Conservation (phyloP, 1,140 invertebrate genomes). For the Orius laevigatus region DNA sequence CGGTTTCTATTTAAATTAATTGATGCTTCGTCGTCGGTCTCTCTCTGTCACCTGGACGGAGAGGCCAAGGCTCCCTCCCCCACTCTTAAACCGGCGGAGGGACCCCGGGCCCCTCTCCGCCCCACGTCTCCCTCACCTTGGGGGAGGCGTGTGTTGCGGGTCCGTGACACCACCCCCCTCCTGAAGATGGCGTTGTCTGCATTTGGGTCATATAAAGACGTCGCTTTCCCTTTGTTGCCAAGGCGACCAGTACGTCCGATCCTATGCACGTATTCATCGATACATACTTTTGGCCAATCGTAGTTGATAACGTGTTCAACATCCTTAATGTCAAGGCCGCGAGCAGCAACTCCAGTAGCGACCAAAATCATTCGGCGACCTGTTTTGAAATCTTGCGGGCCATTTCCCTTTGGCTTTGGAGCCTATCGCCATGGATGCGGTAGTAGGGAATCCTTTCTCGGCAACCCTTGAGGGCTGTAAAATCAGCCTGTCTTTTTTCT, state of each 20-base stretch:
- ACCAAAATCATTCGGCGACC: conserved; percentile 63
- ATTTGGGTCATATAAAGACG: conserved; percentile 64
- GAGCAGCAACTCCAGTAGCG: conserved; percentile 82
- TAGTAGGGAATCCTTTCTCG: conserved; percentile 56
- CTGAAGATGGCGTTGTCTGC: conserved; percentile 42
- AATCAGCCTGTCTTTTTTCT: conserved; percentile 76
- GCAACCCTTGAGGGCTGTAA: conserved; percentile 57
- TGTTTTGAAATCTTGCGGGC: conserved; percentile 61
- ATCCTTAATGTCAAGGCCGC: conserved; percentile 72
- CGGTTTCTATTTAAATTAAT: too few species aligned
- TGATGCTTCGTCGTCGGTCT: too few species aligned
- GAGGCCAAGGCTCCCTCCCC: too few species aligned
- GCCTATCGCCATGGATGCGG: conserved; percentile 83
- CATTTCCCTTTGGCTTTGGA: conserved; percentile 75
- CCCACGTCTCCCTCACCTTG: too few species aligned
- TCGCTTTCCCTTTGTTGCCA: conserved; percentile 77
- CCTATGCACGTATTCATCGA: conserved; percentile 89
- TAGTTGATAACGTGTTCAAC: conserved; percentile 83
- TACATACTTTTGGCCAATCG: conserved; percentile 68
- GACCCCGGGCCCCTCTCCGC: too few species aligned
- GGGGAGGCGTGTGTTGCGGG: too few species aligned
- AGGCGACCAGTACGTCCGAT: conserved; percentile 89
- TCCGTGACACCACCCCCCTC: too few species aligned
- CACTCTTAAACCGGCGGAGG: too few species aligned
- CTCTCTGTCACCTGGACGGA: too few species aligned